A percentile compares a stretch with the other conserved stretches of the same genome.
Evolutionary conservation across 2,888 invertebrate species (phyloP).

Genomic region (Metallyticus violacea): DNA sequence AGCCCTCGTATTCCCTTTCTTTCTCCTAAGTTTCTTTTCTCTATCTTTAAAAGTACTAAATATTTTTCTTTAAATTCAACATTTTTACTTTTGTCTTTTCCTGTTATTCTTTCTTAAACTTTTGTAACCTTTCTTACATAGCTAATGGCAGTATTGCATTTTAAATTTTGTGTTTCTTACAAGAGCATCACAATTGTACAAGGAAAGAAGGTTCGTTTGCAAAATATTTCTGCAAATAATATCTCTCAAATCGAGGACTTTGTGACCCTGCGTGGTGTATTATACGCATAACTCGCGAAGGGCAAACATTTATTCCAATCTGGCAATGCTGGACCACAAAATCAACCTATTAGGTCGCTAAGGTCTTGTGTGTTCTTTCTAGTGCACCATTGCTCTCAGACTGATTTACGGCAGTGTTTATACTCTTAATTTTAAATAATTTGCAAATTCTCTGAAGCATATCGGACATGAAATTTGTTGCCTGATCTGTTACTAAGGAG

Average conservation of each 20-base stretch:
- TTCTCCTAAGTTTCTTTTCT: no score
- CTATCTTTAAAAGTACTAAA: no score
- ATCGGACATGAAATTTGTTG: constrained; percentile 38
- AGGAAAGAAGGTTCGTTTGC: not conserved
- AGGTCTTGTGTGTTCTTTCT: no score
- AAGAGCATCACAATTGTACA: not conserved
- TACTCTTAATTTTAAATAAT: not conserved
- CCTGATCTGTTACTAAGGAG: constrained; percentile 38
- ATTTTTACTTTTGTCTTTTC: not conserved
- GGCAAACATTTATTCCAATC: not conserved
- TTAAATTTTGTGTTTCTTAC: not conserved
- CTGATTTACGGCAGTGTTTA: not conserved
- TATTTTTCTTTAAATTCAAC: no score
- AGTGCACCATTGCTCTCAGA: no score
- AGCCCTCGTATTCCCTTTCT: no score
- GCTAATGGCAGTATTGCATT: no score
- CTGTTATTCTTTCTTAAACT: not conserved
- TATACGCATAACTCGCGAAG: not conserved
- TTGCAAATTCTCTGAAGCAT: no score
- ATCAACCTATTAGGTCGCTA: not conserved
- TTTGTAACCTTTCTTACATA: not conserved
- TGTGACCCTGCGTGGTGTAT: not conserved
- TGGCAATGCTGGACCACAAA: not conserved
- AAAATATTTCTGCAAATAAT: not conserved
- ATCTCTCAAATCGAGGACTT: not conserved